These are phyloP conservation scores for Bombus polaris DNA, from an alignment of 1,140 invertebrate genomes.

Conservation along the genomic window DNA sequence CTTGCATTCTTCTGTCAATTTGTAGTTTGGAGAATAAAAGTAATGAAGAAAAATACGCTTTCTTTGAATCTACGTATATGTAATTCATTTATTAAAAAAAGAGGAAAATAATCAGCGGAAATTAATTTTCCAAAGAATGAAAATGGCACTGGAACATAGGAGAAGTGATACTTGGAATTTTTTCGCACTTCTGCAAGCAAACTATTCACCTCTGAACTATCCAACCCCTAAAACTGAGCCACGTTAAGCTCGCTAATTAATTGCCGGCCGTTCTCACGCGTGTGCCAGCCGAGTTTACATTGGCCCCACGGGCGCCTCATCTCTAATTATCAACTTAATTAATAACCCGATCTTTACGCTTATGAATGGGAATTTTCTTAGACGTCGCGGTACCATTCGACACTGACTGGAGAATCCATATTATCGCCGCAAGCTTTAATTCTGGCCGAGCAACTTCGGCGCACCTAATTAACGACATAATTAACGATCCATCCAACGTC, in stretches of 20 bases:
- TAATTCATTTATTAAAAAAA: no score
- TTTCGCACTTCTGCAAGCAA: background rate
- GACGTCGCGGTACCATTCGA: background rate
- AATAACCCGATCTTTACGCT: conserved; percentile 35
- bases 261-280: conserved; percentile 16
- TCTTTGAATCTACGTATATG: no score
- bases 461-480: conserved; percentile 42
- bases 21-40: background rate
- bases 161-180: background rate
- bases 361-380: conserved; percentile 30
- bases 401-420: conserved; percentile 1
- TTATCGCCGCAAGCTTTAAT: conserved; percentile 15
- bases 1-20: no score
- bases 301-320: background rate
- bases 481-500: conserved; percentile 23
- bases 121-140: background rate
- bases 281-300: conserved; percentile 13
- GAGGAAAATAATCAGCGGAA: background rate
- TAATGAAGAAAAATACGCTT: background rate
- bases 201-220: background rate
- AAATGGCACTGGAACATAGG: background rate
- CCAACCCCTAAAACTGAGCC: background rate
- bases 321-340: conserved; percentile 39
- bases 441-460: background rate
- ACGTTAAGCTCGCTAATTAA: conserved; percentile 28